Base-by-base conservation (phyloP, 2,888 invertebrate genomes). In the Halictus quadricinctus region DNA sequence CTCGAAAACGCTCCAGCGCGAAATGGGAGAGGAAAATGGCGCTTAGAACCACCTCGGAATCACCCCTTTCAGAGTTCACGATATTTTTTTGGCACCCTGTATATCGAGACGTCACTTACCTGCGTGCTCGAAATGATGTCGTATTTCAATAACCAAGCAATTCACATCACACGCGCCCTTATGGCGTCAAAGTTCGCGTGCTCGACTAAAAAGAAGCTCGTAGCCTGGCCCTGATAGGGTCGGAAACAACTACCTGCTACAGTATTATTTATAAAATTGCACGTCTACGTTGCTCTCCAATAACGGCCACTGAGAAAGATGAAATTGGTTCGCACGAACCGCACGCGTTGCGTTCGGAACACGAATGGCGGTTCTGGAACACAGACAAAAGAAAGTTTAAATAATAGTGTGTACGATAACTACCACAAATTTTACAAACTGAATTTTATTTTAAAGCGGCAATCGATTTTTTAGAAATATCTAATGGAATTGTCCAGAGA, bases 161-260 rank as follows among this genome's bases (percentile, higher is more conserved):
- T 48, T 81, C 80, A 66, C 84, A 80, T 88, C 84, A 87, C 74
- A 69, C 72, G 58, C 80, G 80, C 80, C 81, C 72, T 84, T 81
- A 82, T 72, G 43, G 15, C 76, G 43, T 66, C 46, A 72, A 66
- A 76, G 77, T 73, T 88, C 58, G 84, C 86, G 87, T 88, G 88
- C 72, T 74, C 70, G 66, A 46, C 64, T 73, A 70, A 81, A 84
- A 86, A 80, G 84, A 78, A 80, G 73, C 80, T 73, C 79, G 85
- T 85, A 72, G 78, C 78, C 74, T 73, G 73, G 60, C 74, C 12
- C 29, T 29, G 70, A 74, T 75, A 70, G 64, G 48, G 73, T 70
- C 46, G 60, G 72, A 85, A 66, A 74, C 75, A 58, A 46, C 18
- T 15, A 21, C 25, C 48, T 29, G 46, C 41, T 54, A 36, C 50